Percentiles rank a stretch among this genome's conserved stretches.
These are phyloP conservation scores for Watsonalla cultraria DNA, from an alignment of 2,888 invertebrate species.

Conservation along the genomic window DNA sequence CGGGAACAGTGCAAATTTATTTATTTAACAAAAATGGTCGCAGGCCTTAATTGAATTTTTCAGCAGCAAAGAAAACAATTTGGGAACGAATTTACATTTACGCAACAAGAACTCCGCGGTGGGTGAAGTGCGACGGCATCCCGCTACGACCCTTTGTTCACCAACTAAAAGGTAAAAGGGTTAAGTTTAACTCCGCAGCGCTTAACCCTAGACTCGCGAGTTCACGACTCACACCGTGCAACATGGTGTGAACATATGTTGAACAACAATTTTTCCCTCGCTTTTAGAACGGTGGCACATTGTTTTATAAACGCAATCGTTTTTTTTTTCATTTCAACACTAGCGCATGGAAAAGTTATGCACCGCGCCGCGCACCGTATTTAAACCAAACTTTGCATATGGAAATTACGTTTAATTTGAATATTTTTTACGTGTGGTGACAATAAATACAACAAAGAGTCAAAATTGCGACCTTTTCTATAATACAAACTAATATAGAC, in stretches of 20 bases:
- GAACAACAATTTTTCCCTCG: conserved; percentile 36
- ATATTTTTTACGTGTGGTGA: background rate
- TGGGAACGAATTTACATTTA: conserved; percentile 45
- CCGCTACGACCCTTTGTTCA: conserved; percentile 44
- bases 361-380: conserved; percentile 12
- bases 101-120: conserved; percentile 36
- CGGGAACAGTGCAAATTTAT: conserved; percentile 9
- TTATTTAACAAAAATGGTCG: conserved; percentile 32
- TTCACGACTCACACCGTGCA: conserved; percentile 11
- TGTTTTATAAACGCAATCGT: conserved; percentile 21
- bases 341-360: conserved; percentile 17
- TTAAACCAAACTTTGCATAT: conserved; percentile 16
- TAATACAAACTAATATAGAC: too few species aligned
- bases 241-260: conserved; percentile 39
- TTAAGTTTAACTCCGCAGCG: conserved; percentile 52
- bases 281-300: conserved; percentile 20
- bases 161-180: conserved; percentile 63
- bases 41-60: conserved; percentile 32
- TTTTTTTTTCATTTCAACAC: conserved; percentile 18
- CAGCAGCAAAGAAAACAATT: conserved; percentile 45
- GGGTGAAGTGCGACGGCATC: conserved; percentile 17
- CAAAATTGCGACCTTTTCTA: too few species aligned
- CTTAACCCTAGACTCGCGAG: conserved; percentile 35
- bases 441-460: too few species aligned
- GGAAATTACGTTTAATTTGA: conserved; percentile 13